Evolutionary conservation across 2,113 vertebrate genomes (phyloP).

Genomic region (Ibidorhyncha struthersii): DNA sequence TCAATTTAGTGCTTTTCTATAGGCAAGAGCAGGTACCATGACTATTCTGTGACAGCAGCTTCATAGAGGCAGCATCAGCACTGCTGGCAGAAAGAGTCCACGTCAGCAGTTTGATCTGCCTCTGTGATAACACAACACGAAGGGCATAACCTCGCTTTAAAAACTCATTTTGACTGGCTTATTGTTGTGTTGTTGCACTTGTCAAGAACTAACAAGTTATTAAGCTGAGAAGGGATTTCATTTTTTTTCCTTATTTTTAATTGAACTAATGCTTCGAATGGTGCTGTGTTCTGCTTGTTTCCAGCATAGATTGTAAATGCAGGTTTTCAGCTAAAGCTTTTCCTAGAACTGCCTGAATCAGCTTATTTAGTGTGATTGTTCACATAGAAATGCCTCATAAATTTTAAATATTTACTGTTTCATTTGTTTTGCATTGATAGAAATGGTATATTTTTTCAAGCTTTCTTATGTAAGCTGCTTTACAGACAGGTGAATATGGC

Average conservation of each 20-base stretch:
- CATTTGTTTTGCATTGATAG: background rate
- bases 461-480: background rate
- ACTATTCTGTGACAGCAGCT: slow-evolving; percentile 66
- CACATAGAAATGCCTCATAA: background rate
- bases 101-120: slow-evolving; percentile 70
- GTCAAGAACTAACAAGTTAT: slow-evolving; percentile 62
- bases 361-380: slow-evolving; percentile 28
- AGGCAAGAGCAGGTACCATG: slow-evolving; percentile 64
- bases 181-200: slow-evolving; percentile 63
- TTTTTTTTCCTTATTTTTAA: slow-evolving; percentile 24
- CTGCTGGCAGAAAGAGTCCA: slow-evolving; percentile 56
- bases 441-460: background rate
- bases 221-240: slow-evolving; percentile 43
- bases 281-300: slow-evolving; percentile 1
- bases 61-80: slow-evolving; percentile 57
- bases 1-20: slow-evolving; percentile 74
- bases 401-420: slow-evolving; percentile 27
- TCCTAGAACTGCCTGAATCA: slow-evolving; percentile 3
- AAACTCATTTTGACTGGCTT: slow-evolving; percentile 69
- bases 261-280: slow-evolving; percentile 44
- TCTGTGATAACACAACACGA: slow-evolving; percentile 59
- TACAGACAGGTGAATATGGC: background rate
- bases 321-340: slow-evolving; percentile 36
- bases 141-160: slow-evolving; percentile 69
- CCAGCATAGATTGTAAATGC: slow-evolving; percentile 28